Conservation (phyloP, 2,888 invertebrate species). For the Argyresthia goedartella region DNA sequence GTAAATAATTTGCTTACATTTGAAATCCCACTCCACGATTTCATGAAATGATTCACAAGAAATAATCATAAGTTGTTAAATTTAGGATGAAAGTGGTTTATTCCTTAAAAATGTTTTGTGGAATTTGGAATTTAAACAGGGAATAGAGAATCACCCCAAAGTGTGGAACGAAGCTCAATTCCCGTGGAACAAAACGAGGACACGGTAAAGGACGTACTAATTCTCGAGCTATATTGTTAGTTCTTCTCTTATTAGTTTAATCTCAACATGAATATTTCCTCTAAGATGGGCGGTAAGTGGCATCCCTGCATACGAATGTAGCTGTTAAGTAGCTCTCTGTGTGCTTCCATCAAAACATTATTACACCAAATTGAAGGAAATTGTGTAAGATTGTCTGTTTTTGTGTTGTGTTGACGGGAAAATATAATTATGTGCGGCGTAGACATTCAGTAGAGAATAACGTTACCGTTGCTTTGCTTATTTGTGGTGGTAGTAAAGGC, state of each 20-base stretch:
- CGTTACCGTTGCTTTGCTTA: too few species aligned
- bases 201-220: constrained; percentile 1
- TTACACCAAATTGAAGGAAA: too few species aligned
- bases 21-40: too few species aligned
- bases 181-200: background rate
- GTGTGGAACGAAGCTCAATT: background rate
- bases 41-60: background rate
- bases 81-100: background rate
- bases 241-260: constrained; percentile 4
- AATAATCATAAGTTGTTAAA: background rate
- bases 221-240: background rate
- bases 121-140: background rate
- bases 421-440: too few species aligned
- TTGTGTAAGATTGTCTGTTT: too few species aligned
- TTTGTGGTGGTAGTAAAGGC: too few species aligned
- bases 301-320: background rate
- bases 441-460: too few species aligned
- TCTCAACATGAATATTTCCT: background rate
- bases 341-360: background rate
- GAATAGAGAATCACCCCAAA: background rate
- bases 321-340: background rate
- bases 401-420: too few species aligned
- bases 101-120: background rate
- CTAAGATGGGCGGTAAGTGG: background rate
- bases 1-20: too few species aligned